phyloP scores from a whole-genome alignment of 2,888 invertebrate species.

The Synanthedon andrenaeformis region DNA sequence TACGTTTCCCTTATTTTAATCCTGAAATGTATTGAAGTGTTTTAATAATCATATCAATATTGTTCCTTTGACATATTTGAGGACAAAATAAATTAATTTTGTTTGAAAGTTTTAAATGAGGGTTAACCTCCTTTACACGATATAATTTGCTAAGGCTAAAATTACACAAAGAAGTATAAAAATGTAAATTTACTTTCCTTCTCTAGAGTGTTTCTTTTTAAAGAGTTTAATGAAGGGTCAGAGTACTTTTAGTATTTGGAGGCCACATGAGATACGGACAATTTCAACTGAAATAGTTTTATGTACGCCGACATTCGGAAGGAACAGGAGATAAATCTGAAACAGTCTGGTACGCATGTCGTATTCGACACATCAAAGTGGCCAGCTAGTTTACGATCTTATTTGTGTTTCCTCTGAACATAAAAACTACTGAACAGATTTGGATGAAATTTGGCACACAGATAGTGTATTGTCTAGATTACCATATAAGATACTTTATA shows the following conservation, averaged over 20 bases:
- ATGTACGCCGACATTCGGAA: constrained; percentile 19
- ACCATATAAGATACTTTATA: no score
- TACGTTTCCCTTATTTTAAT: constrained; percentile 15
- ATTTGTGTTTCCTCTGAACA: constrained; percentile 8
- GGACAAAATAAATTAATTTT: constrained; percentile 1
- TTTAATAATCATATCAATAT: not conserved
- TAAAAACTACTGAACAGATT: no score
- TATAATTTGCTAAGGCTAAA: not conserved
- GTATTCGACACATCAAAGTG: constrained; percentile 18
- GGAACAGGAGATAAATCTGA: constrained; percentile 17
- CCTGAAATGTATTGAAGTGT: constrained; percentile 6
- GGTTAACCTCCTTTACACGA: constrained; percentile 1
- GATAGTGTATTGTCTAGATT: no score
- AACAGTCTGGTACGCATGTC: constrained; percentile 16
- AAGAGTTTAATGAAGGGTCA: constrained; percentile 16
- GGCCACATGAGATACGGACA: constrained; percentile 13
- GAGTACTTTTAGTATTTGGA: constrained; percentile 12
- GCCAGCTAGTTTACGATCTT: constrained; percentile 14
- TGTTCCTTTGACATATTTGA: no score
- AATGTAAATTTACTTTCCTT: constrained; percentile 29
- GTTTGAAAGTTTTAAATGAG: not conserved
- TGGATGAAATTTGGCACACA: no score
- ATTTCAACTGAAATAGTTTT: constrained; percentile 23
- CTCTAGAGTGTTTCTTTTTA: constrained; percentile 17
- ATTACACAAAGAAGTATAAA: constrained; percentile 6